Percentiles rank a stretch among this genome's conserved stretches.
phyloP scores from a whole-genome alignment of 1,140 invertebrate species.

The Oryzaephilus surinamensis region DNA sequence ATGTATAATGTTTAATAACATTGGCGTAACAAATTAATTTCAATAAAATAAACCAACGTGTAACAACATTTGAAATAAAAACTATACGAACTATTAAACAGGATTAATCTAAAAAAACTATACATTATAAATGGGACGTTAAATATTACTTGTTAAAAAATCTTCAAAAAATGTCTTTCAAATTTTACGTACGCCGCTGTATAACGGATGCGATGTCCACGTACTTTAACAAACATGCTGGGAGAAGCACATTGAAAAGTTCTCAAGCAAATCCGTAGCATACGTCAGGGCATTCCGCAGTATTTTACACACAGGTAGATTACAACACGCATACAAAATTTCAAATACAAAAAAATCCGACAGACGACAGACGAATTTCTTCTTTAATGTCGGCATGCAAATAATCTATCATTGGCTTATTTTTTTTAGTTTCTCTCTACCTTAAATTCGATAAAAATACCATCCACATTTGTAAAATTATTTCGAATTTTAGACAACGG shows the following conservation, averaged over 20 bases:
- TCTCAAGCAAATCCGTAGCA: slow-evolving; percentile 26
- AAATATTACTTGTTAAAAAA: no score
- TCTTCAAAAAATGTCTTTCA: not conserved
- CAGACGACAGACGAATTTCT: slow-evolving; percentile 13
- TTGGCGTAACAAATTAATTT: slow-evolving; percentile 1
- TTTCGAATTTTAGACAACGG: no score
- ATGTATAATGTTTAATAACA: slow-evolving; percentile 8
- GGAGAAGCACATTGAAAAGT: slow-evolving; percentile 24
- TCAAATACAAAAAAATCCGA: no score
- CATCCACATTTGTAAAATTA: no score
- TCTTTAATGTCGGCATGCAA: no score
- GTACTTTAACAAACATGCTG: slow-evolving; percentile 28
- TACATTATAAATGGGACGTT: no score
- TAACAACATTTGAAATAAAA: no score
- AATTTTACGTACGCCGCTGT: slow-evolving; percentile 12
- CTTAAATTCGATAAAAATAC: no score
- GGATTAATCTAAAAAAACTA: no score
- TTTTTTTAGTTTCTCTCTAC: no score
- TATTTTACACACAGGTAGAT: slow-evolving; percentile 19
- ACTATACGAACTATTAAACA: no score
- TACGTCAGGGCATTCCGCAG: slow-evolving; percentile 26
- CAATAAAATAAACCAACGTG: slow-evolving; percentile 3
- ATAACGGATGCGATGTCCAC: slow-evolving; percentile 27
- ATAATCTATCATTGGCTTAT: not conserved
- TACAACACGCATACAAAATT: slow-evolving; percentile 23